A percentile compares a stretch with the other conserved stretches of the same genome.
Evolutionary conservation across 2,797 vertebrate species (phyloP).

Genomic region (Pitangus sulphuratus): DNA sequence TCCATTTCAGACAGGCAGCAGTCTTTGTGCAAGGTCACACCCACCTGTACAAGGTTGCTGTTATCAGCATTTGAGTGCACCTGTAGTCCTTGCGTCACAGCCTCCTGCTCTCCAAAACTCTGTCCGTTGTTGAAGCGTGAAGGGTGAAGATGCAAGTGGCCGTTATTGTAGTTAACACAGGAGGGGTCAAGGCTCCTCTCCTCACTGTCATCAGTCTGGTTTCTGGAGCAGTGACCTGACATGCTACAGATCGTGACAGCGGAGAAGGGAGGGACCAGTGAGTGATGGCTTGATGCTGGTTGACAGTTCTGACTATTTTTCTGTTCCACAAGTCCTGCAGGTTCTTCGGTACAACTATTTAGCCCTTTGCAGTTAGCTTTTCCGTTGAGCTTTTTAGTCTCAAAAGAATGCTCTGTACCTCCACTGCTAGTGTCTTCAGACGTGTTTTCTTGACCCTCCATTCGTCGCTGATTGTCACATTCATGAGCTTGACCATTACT

Average conservation of each 20-base stretch:
- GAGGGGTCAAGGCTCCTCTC: constrained; percentile 74
- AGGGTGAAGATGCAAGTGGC: constrained; percentile 76
- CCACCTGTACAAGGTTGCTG: constrained; percentile 65
- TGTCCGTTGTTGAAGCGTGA: constrained; percentile 82
- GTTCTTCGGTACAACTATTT: constrained; percentile 73
- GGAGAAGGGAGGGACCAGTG: constrained; percentile 65
- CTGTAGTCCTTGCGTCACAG: constrained; percentile 67
- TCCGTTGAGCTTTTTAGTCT: constrained; percentile 82
- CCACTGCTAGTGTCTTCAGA: constrained; percentile 66
- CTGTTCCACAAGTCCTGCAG: constrained; percentile 55
- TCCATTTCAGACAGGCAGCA: constrained; percentile 82
- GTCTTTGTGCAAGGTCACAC: constrained; percentile 75
- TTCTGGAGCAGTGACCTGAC: constrained; percentile 74
- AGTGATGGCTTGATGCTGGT: constrained; percentile 62
- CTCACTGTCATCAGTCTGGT: constrained; percentile 75
- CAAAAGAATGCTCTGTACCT: constrained; percentile 75
- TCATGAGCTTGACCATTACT: constrained; percentile 61
- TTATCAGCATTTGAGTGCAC: constrained; percentile 67
- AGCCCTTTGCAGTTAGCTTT: constrained; percentile 78
- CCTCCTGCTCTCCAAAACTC: constrained; percentile 77
- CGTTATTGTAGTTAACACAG: constrained; percentile 80
- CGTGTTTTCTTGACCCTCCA: constrained; percentile 70
- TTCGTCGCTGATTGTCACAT: constrained; percentile 50
- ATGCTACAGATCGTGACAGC: constrained; percentile 63
- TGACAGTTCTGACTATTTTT: constrained; percentile 68